Conservation (phyloP, 30 jellyfish, hydroid and myxozoan genomes). For the Hydractinia echinata region DNA sequence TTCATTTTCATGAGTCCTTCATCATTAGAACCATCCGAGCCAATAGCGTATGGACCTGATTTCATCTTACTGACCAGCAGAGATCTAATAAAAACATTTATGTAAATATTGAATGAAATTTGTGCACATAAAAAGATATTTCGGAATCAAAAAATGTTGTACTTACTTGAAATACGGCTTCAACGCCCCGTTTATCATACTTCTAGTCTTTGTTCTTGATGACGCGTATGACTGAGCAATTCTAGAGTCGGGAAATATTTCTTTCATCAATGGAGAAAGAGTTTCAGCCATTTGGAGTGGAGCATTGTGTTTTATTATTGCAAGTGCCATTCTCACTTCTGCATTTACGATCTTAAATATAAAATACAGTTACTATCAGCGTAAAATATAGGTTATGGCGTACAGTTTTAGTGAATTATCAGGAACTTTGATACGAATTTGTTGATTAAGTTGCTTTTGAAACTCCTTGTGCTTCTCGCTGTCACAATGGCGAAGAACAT, state of each 20-base stretch:
- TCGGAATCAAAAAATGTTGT: too few relatives aligned
- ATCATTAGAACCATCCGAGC: slow-evolving; percentile 1
- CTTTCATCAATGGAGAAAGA: not conserved
- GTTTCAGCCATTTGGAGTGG: not conserved
- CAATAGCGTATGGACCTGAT: not conserved
- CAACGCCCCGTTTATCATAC: not conserved
- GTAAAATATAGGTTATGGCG: not conserved
- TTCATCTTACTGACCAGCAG: not conserved
- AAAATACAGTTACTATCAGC: not conserved
- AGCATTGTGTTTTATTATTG: not conserved
- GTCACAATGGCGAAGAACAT: not conserved
- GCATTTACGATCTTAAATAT: not conserved
- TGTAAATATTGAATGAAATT: not conserved
- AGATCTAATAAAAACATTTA: not conserved
- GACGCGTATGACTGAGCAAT: not conserved
- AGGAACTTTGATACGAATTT: not conserved
- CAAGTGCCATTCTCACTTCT: slow-evolving; percentile 3
- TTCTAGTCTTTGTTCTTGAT: not conserved
- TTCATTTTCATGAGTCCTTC: not conserved
- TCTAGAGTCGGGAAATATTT: not conserved
- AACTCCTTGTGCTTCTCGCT: not conserved
- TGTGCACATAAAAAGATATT: too few relatives aligned
- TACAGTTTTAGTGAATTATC: not conserved
- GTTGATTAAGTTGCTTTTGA: not conserved
- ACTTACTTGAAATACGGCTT: not conserved